phyloP scores from a whole-genome alignment of 2,113 vertebrate genomes.

The Aplodontia rufa region DNA sequence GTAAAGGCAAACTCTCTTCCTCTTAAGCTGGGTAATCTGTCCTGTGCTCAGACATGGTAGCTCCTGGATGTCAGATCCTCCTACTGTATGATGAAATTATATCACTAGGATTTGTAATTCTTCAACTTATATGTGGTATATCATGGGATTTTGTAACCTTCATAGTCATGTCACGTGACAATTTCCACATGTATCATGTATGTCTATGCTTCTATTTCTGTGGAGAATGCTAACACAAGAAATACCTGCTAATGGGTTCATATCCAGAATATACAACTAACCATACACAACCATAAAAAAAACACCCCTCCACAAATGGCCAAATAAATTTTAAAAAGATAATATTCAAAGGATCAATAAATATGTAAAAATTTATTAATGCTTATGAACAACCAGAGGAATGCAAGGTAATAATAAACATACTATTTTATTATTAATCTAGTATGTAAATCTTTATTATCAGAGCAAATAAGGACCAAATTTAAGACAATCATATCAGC shows the following conservation, averaged over 20 bases:
- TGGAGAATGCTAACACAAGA: not conserved
- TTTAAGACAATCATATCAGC: not conserved
- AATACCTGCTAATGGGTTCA: not conserved
- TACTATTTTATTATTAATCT: not conserved
- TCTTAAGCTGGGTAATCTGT: not conserved
- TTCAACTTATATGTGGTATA: not conserved
- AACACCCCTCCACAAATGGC: not conserved
- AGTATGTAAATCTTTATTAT: not conserved
- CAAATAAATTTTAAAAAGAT: not conserved
- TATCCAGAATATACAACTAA: not conserved
- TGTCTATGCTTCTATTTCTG: not conserved
- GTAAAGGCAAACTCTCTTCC: not conserved
- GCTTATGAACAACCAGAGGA: not conserved
- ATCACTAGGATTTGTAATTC: not conserved
- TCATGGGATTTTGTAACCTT: not conserved
- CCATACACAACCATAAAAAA: not conserved
- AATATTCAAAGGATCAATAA: not conserved
- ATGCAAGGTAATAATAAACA: not conserved
- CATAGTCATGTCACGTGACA: not conserved
- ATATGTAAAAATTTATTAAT: not conserved
- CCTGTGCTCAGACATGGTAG: not conserved
- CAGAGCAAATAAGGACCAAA: not conserved
- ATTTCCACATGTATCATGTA: not conserved
- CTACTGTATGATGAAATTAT: too few relatives aligned
- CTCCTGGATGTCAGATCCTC: accelerated